Conservation (phyloP, 2,113 vertebrate genomes). For the Pyrgilauda ruficollis region DNA sequence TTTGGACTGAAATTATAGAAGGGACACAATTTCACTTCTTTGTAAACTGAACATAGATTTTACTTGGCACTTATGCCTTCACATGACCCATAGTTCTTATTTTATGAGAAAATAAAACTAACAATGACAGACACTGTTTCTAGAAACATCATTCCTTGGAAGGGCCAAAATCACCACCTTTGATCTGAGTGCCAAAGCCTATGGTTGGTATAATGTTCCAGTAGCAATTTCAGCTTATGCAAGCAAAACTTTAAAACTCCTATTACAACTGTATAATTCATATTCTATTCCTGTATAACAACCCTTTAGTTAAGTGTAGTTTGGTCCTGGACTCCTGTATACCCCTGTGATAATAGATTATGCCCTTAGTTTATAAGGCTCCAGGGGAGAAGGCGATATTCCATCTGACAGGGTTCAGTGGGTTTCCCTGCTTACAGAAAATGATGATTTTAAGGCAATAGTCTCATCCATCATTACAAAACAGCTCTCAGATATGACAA, state of each 20-base stretch:
- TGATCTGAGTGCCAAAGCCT: background rate
- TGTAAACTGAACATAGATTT: background rate
- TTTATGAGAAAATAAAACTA: constrained; percentile 1
- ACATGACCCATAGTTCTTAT: background rate
- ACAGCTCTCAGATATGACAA: constrained; percentile 24
- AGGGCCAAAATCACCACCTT: background rate
- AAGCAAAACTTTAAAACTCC: background rate
- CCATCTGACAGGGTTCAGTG: constrained; percentile 51
- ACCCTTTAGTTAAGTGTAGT: background rate
- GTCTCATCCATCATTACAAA: constrained; percentile 54
- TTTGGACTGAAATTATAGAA: background rate
- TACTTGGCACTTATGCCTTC: background rate
- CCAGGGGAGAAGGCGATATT: constrained; percentile 4
- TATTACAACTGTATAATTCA: background rate
- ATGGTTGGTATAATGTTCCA: background rate
- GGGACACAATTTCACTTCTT: background rate
- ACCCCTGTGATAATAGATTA: background rate
- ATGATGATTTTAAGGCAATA: constrained; percentile 39
- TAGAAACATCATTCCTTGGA: background rate
- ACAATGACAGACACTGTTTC: background rate
- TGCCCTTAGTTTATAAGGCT: background rate
- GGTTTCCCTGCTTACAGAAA: constrained; percentile 36
- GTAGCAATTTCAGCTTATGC: background rate
- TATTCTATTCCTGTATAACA: background rate
- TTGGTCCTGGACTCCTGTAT: background rate